Conservation (phyloP, 2,888 invertebrate species). For the Tachina fera region DNA sequence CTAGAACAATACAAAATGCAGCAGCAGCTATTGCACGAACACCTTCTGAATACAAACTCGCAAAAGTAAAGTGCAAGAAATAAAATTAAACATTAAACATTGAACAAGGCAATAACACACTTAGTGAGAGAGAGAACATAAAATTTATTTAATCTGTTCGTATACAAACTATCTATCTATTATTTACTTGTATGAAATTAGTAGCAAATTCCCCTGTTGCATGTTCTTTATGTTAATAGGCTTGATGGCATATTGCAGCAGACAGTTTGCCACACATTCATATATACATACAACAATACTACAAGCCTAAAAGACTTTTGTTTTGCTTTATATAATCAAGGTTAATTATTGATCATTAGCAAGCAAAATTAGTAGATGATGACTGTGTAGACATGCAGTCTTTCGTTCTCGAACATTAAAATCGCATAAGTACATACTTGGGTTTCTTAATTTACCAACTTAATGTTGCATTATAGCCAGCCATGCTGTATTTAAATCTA, state of each 20-base stretch:
- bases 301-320: background rate
- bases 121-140: background rate
- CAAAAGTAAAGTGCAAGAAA: background rate
- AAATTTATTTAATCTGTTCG: background rate
- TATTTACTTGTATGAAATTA: conserved; percentile 1
- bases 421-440: background rate
- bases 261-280: background rate
- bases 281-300: background rate
- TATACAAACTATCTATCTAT: background rate
- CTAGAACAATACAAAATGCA: background rate
- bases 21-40: background rate
- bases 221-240: conserved; percentile 32
- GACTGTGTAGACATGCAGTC: conserved; percentile 1
- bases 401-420: conserved; percentile 2
- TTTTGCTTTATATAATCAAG: conserved; percentile 42
- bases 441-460: background rate
- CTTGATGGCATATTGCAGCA: background rate
- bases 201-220: conserved; percentile 43
- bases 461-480: background rate
- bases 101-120: background rate
- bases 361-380: conserved; percentile 46
- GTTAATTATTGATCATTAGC: conserved; percentile 64
- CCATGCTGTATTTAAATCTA: conserved; percentile 27
- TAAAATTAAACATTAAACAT: background rate
- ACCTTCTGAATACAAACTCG: background rate